These are phyloP conservation scores for Prosapia bicincta DNA, from an alignment of 2,888 invertebrate species.

Conservation along the genomic window DNA sequence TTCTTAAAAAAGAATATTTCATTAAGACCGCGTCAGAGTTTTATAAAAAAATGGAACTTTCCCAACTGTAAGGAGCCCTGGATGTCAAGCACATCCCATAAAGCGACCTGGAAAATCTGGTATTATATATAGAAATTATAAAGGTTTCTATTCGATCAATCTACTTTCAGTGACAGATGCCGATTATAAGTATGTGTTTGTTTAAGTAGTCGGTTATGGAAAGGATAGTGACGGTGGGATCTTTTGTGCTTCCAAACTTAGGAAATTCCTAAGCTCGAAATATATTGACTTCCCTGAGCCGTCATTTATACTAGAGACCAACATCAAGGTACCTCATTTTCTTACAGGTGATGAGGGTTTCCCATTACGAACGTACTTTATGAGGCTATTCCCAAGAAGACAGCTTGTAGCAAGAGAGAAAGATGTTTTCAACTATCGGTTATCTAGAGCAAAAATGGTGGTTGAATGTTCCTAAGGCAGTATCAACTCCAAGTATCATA, in stretches of 20 bases:
- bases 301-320: neutral
- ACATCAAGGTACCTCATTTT: constrained; percentile 3
- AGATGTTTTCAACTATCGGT: neutral
- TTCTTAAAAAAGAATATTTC: neutral
- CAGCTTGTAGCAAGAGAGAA: neutral
- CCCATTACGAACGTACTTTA: neutral
- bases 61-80: neutral
- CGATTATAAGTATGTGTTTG: constrained; percentile 6
- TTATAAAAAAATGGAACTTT: neutral
- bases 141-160: neutral
- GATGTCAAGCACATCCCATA: neutral
- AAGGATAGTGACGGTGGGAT: constrained; percentile 9
- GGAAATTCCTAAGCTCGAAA: neutral
- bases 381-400: neutral
- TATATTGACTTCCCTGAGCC: neutral
- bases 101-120: neutral
- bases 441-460: neutral
- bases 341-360: too few relatives aligned
- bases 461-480: neutral
- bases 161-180: constrained; percentile 1
- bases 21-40: neutral
- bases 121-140: neutral
- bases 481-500: neutral
- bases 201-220: neutral
- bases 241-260: neutral